phyloP scores from a whole-genome alignment of 2,888 invertebrate species.

The Pachliopta kotzebuea region DNA sequence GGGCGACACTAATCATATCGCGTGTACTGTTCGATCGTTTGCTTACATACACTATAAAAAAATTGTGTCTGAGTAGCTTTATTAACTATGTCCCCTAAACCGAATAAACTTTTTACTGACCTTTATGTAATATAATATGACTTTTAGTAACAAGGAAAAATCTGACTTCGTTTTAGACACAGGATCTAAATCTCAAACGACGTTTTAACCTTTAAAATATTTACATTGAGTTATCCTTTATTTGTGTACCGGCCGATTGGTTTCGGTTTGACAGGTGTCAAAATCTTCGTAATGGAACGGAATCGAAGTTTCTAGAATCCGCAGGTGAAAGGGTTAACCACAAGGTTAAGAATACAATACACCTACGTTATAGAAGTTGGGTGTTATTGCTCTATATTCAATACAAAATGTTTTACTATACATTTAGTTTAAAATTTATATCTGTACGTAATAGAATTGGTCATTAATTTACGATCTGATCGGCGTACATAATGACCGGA shows the following conservation, averaged over 20 bases:
- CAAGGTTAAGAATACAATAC: slow-evolving; percentile 38
- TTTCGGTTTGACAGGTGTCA: slow-evolving; percentile 32
- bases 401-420: slow-evolving; percentile 6
- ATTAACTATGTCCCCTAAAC: too few relatives aligned
- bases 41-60: too few relatives aligned
- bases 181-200: slow-evolving; percentile 11
- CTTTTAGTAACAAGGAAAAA: neutral
- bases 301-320: slow-evolving; percentile 37
- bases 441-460: slow-evolving; percentile 21
- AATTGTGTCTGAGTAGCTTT: too few relatives aligned
- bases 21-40: too few relatives aligned
- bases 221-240: slow-evolving; percentile 3
- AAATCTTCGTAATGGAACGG: slow-evolving; percentile 19
- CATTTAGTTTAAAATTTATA: slow-evolving; percentile 12
- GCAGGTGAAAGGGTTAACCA: slow-evolving; percentile 38
- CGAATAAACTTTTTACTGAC: neutral
- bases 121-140: neutral
- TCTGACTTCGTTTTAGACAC: neutral
- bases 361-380: slow-evolving; percentile 20
- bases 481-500: slow-evolving; percentile 13
- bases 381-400: slow-evolving; percentile 28
- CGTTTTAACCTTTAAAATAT: slow-evolving; percentile 15
- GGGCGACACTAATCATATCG: too few relatives aligned
- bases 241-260: slow-evolving; percentile 17
- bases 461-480: slow-evolving; percentile 28